Conservation (phyloP, 2,888 invertebrate species). For the Ormyrus thymus region DNA sequence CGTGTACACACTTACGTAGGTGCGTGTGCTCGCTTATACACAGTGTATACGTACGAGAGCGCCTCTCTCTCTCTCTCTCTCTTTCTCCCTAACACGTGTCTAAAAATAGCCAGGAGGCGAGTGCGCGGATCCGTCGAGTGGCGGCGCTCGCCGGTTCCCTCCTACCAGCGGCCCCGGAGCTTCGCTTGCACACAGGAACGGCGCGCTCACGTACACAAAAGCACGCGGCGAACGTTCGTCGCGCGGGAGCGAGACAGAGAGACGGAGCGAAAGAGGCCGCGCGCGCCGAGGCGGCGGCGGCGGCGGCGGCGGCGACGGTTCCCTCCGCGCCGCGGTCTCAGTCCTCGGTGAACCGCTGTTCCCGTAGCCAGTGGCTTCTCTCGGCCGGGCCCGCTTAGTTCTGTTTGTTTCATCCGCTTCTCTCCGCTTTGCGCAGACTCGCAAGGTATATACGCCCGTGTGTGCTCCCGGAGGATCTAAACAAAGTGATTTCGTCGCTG, state of each 20-base stretch:
- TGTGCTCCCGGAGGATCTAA: no score
- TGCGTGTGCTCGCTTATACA: no score
- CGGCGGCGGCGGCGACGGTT: slow-evolving; percentile 11
- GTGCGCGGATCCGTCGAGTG: slow-evolving; percentile 25
- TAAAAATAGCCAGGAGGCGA: slow-evolving; percentile 39
- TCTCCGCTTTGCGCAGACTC: no score
- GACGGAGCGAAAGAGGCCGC: neutral
- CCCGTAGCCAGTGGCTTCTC: neutral
- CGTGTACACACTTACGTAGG: no score
- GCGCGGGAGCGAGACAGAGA: slow-evolving; percentile 11
- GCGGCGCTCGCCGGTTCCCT: slow-evolving; percentile 24
- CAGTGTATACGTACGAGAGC: no score
- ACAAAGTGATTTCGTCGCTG: no score
- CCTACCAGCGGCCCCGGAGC: neutral
- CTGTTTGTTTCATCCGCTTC: no score
- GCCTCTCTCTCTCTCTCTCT: neutral
- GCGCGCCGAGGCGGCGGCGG: neutral
- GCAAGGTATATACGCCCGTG: no score
- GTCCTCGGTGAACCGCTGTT: slow-evolving; percentile 34
- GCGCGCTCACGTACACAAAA: neutral
- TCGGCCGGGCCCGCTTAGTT: no score
- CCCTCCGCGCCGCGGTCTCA: neutral
- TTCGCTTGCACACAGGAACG: neutral
- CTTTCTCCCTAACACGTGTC: neutral
- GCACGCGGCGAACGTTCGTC: slow-evolving; percentile 5